These are phyloP conservation scores for Watersipora subatra DNA, from an alignment of 1,140 invertebrate genomes.

Conservation along the genomic window DNA sequence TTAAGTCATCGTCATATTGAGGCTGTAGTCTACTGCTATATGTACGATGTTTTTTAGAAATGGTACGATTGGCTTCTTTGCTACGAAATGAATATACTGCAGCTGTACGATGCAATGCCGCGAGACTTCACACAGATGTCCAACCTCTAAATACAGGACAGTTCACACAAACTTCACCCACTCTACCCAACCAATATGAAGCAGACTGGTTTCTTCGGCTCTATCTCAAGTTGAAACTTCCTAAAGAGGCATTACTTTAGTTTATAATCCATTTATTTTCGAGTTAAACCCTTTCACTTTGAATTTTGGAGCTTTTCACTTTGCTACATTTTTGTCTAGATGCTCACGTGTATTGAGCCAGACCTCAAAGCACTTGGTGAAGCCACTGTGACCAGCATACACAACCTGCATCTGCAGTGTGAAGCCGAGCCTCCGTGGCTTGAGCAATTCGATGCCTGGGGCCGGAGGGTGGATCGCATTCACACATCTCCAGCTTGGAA, in stretches of 20 bases:
- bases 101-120: too few relatives aligned
- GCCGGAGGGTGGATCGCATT: constrained; percentile 43
- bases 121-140: too few relatives aligned
- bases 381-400: constrained; percentile 43
- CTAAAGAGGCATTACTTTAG: too few relatives aligned
- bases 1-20: too few relatives aligned
- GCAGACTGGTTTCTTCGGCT: background rate
- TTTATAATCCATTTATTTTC: too few relatives aligned
- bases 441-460: constrained; percentile 46
- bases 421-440: constrained; percentile 45
- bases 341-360: constrained; percentile 22
- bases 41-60: too few relatives aligned
- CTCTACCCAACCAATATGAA: background rate
- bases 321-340: too few relatives aligned
- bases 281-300: too few relatives aligned
- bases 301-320: too few relatives aligned
- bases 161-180: background rate
- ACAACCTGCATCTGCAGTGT: constrained; percentile 43
- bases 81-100: too few relatives aligned
- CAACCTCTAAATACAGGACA: background rate
- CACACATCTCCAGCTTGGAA: constrained; percentile 47
- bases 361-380: constrained; percentile 44
- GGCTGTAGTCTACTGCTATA: too few relatives aligned
- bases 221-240: background rate
- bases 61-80: too few relatives aligned